Base-by-base conservation (phyloP, 2,113 vertebrate genomes). In the Conger conger region DNA sequence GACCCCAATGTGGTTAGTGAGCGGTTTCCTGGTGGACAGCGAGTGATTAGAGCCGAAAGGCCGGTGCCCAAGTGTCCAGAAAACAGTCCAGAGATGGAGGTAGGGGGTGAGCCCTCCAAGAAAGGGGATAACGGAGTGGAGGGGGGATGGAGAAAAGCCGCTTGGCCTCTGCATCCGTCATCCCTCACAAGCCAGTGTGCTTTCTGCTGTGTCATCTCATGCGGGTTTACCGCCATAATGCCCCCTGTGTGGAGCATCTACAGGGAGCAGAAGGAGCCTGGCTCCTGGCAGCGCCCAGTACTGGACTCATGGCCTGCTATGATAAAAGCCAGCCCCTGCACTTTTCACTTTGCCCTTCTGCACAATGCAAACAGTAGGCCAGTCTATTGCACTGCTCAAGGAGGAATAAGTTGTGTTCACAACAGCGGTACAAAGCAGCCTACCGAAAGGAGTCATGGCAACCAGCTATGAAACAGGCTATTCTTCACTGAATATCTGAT, bases 101-200 rank as follows among this genome's bases (percentile, higher is more conserved):
- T 37, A 78, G 83, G 45, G 86, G 63, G 76, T 91, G 91, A 92
- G 84, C 79, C 81, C 81, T 91, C 89, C 85, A 92, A 90, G 86
- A 90, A 85, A 82, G 16, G n/a, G 90, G 88, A 91, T 92, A 89
- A 89, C 76, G 13, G 79, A 83, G 50, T 85, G 85, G 81, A 88
- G 45, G 17, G 79, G 20, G 36, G 79, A 86, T 60, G 76, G 68
- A 30, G 38, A 83, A 89, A 90, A 91, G 92, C 87, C 87, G 91
- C 81, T 88, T 90, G 82, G 82, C 83, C 87, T 86, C 86, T n/a
- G n/a, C n/a, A n/a, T n/a, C 76, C 23, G 78, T 77, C 53, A 54
- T 78, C 80, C 63, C 20, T 83, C 60, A 35, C 60, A n/a, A 15
- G 23, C 42, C 35, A 82, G 15, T 73, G 35, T 45, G 57, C 57